phyloP scores from a whole-genome alignment of 1,140 invertebrate species.

The Sitophilus oryzae region DNA sequence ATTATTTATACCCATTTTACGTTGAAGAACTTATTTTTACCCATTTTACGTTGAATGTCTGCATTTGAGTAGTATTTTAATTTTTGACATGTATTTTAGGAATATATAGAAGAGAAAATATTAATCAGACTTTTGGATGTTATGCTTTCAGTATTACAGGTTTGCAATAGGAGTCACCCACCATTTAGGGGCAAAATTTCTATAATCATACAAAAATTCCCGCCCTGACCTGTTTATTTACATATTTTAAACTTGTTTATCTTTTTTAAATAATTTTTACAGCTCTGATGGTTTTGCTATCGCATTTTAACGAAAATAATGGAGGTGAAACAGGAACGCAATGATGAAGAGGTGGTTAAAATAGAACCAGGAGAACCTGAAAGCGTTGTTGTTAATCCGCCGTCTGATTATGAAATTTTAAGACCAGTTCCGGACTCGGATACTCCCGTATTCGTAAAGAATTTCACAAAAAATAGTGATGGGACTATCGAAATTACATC shows the following conservation, averaged over 20 bases:
- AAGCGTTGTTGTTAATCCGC: neutral
- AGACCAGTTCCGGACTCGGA: neutral
- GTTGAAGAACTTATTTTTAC: no score
- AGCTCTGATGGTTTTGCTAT: neutral
- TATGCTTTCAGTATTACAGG: constrained; percentile 13
- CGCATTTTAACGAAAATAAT: constrained; percentile 4
- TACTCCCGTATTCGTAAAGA: constrained; percentile 24
- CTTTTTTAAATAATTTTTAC: neutral
- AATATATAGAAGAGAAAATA: no score
- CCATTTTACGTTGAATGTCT: no score
- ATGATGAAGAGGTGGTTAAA: constrained; percentile 7
- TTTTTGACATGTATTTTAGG: no score
- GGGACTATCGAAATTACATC: constrained; percentile 38
- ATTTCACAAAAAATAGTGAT: constrained; percentile 32
- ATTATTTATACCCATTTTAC: neutral
- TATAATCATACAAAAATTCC: neutral
- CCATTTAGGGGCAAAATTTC: constrained; percentile 3
- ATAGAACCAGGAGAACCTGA: neutral
- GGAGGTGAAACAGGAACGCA: constrained; percentile 8
- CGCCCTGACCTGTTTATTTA: neutral
- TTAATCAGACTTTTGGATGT: no score
- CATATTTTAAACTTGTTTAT: neutral
- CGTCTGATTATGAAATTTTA: neutral
- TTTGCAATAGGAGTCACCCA: constrained; percentile 20
- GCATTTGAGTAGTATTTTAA: no score